phyloP scores from a whole-genome alignment of 2,888 invertebrate genomes.

The Thecocarcelia acutangulata region DNA sequence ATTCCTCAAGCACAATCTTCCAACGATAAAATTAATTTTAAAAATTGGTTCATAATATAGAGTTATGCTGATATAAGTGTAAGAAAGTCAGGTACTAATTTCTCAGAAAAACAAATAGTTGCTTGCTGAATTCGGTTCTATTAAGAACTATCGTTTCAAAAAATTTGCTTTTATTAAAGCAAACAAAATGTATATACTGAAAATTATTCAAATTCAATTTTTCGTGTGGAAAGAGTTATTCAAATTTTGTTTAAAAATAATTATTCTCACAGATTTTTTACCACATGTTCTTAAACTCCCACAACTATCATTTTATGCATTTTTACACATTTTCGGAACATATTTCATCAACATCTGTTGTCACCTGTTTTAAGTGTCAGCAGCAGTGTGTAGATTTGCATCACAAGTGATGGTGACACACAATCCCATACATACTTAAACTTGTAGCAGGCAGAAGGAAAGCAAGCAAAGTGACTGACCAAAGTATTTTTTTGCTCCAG shows the following conservation, averaged over 20 bases:
- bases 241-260: constrained; percentile 38
- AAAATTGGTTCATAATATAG: too few relatives aligned
- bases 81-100: too few relatives aligned
- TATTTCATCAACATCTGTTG: constrained; percentile 69
- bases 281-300: constrained; percentile 68
- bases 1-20: too few relatives aligned
- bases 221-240: constrained; percentile 26
- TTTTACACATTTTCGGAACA: constrained; percentile 54
- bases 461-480: constrained; percentile 52
- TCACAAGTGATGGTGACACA: constrained; percentile 40
- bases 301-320: constrained; percentile 66
- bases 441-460: not conserved
- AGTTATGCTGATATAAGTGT: too few relatives aligned
- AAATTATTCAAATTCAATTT: not conserved
- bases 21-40: too few relatives aligned
- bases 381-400: constrained; percentile 37
- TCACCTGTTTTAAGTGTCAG: constrained; percentile 67
- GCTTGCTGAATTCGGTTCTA: too few relatives aligned
- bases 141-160: too few relatives aligned
- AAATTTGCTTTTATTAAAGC: too few relatives aligned
- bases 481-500: constrained; percentile 42
- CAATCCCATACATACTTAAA: not conserved
- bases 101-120: too few relatives aligned
- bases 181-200: too few relatives aligned
- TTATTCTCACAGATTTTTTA: constrained; percentile 60